Evolutionary conservation across 2,888 invertebrate genomes (phyloP).

Genomic region (Corythucha ciliata): DNA sequence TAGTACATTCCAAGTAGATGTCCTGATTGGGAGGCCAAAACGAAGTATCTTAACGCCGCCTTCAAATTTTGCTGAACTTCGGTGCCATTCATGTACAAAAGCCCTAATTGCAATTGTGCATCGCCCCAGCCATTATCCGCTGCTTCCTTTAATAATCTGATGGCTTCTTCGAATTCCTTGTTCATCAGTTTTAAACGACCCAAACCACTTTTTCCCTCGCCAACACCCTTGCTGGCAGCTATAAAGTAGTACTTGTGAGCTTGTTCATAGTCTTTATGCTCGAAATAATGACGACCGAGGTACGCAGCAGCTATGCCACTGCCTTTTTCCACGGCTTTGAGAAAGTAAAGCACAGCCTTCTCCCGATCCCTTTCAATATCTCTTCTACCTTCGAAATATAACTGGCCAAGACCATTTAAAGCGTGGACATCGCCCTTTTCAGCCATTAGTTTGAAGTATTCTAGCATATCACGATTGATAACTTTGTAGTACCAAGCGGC

Average conservation of each 20-base stretch:
- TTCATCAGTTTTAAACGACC: too few species aligned
- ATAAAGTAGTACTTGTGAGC: slow-evolving; percentile 92
- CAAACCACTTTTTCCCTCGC: too few species aligned
- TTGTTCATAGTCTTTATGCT: slow-evolving; percentile 89
- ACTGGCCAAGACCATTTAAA: slow-evolving; percentile 86
- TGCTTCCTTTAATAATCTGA: slow-evolving; percentile 85
- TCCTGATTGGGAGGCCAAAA: slow-evolving; percentile 92
- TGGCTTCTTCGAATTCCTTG: slow-evolving; percentile 74
- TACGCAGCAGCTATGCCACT: slow-evolving; percentile 94
- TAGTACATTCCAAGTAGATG: slow-evolving; percentile 95
- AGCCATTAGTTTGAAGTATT: slow-evolving; percentile 94
- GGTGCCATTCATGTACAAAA: slow-evolving; percentile 92
- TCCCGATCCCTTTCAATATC: slow-evolving; percentile 87
- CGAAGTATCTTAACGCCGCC: slow-evolving; percentile 91
- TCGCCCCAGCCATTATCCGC: slow-evolving; percentile 99
- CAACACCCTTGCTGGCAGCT: slow-evolving; percentile 93
- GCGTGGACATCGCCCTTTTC: slow-evolving; percentile 97
- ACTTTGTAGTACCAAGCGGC: slow-evolving; percentile 63
- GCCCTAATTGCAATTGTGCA: slow-evolving; percentile 91
- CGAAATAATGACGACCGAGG: slow-evolving; percentile 95
- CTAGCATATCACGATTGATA: slow-evolving; percentile 88
- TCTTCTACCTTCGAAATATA: slow-evolving; percentile 94
- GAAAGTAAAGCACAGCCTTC: slow-evolving; percentile 78
- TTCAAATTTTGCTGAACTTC: slow-evolving; percentile 84
- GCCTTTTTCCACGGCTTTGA: slow-evolving; percentile 87